phyloP scores from a whole-genome alignment of 1,140 invertebrate species.

The Papilio dardanus region DNA sequence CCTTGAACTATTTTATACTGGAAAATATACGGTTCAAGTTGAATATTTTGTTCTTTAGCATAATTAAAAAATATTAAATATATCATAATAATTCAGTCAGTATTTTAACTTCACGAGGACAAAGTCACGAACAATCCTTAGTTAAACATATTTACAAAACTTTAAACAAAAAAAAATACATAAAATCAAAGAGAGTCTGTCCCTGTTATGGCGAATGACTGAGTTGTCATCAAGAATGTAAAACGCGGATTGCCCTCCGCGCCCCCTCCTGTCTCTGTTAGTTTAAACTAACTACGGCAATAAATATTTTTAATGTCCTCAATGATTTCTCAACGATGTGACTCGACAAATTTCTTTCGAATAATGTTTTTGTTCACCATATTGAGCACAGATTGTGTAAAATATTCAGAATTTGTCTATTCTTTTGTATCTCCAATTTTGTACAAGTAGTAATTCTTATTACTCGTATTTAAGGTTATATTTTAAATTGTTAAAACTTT shows the following conservation, averaged over 20 bases:
- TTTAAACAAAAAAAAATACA: neutral
- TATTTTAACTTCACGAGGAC: no score
- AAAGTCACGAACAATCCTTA: no score
- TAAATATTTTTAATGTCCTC: slow-evolving; percentile 75
- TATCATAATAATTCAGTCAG: no score
- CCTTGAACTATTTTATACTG: no score
- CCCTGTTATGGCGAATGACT: slow-evolving; percentile 67
- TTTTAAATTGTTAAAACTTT: no score
- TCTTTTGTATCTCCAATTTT: neutral
- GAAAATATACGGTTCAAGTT: no score
- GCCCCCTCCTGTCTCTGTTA: slow-evolving; percentile 70
- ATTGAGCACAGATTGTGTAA: neutral
- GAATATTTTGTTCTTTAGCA: no score
- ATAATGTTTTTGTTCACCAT: slow-evolving; percentile 23
- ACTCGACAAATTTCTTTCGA: slow-evolving; percentile 11
- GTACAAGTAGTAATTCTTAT: neutral
- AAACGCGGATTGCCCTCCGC: slow-evolving; percentile 67
- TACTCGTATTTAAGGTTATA: no score
- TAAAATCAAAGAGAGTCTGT: slow-evolving; percentile 44
- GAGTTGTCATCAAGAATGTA: slow-evolving; percentile 79
- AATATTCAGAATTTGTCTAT: no score
- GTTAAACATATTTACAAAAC: no score
- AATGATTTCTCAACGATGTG: slow-evolving; percentile 59
- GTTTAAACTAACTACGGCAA: slow-evolving; percentile 72
- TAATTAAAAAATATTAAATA: no score